Base-by-base conservation (phyloP, 37 sponge, comb jelly and placozoan species). In the Agelas oroides region DNA sequence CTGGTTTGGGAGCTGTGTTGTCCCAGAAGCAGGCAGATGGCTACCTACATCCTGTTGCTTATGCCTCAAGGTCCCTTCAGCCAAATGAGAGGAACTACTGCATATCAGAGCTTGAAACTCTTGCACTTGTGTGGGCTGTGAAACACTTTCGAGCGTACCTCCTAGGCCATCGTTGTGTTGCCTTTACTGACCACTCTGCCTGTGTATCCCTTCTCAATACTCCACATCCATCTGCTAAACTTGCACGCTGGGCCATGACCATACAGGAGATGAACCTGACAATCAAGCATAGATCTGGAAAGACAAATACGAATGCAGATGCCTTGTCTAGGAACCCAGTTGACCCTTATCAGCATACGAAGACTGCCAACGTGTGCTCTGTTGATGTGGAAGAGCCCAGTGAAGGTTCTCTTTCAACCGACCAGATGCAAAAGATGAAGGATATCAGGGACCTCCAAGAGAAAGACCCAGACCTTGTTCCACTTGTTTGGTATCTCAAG, bases 51-150 rank as follows among this genome's bases (percentile, higher is more conserved):
- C 89, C 89, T 16, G 52, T 89, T 19, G 89, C 89, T 5, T 89
- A 89, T 82, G 84, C 71, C 17, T 60, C 74, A 21, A 76, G 84
- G 0, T 38, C 65, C n/a, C 15, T 87, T 25, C 68, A 70, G 36
- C 27, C 2, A 2, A 31, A 67, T 34, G 68, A 67, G 34, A 82
- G 76, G 46, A 89, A 89, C 46, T 89, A 89, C 32, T 71, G 84
- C 20, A 83, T 89, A 19, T 62, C 89, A 23, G 84, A 89, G 27
- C 61, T 89, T 2, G 89, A 89, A 52, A 83, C 89, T 0, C 77
- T 89, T 20, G 89, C 33, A 2, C 33, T 67, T 5, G 68, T 67
- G 1, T 67, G 68, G 68, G 68, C 68, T 31, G 68, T 28, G 35
- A 64, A 36, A 27, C 77, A 82, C 59, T 89, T 63, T 36, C 84